Evolutionary conservation across 2,797 vertebrate genomes (phyloP), one percentile per base, ranked within the genome.

Genomic region (Agapornis canus): DNA sequence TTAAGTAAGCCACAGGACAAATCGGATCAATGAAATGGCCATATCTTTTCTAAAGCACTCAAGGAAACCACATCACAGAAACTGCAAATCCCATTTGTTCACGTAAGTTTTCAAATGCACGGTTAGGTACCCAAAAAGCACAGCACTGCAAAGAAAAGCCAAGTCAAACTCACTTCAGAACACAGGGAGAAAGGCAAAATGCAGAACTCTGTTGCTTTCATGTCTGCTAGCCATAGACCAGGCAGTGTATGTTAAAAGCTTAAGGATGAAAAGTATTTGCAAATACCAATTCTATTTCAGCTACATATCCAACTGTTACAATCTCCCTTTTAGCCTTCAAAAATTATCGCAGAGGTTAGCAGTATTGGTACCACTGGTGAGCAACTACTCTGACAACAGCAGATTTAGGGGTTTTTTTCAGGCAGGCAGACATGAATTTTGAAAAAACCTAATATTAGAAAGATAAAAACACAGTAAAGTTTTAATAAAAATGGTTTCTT

Each of bases 141-240:
- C 88, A 90, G 52, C 95, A 97, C 86, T 90, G 92, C 97, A 97
- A 68, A 93, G 68, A 81, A 95, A 97, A 95, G 94, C 92, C 89
- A 96, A 82, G 82, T 94, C 94, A 95, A 89, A 96, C 60, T 82
- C 95, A 87, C 90, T 95, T 94, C 95, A 95, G 39, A 92, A 94
- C 95, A 96, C 81, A 94, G 65, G 48, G 42, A 73, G 82, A 70
- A 93, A 95, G 93, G 66, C 45, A 90, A 94, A 94, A 91, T 66
- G 76, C 37, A 90, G 39, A 96, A 89, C 71, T 88, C 68, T 19
- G 21, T 35, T 54, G 23, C 66, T 76, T 97, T 97, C 95, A 95
- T 95, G 91, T 95, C 94, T 96, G 78, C 92, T 84, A 89, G 89
- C 90, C 95, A 75, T 9, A 85, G 45, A 90, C 26, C 56, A 76